phyloP scores from a whole-genome alignment of 2,888 invertebrate genomes.

The Neoaliturus tenellus region DNA sequence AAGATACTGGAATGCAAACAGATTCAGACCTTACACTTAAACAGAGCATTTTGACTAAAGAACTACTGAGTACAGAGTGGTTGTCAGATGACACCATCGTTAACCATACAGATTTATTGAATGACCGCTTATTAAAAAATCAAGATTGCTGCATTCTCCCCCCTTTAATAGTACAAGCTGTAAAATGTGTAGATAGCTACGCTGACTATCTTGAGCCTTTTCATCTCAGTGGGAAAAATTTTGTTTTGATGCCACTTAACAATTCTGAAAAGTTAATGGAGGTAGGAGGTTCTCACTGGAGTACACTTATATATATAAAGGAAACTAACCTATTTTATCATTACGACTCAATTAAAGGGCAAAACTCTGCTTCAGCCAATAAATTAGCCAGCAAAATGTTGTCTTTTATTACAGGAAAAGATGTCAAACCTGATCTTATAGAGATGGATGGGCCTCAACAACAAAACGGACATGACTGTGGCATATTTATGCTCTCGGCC shows the following conservation, averaged over 20 bases:
- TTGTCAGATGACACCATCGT: not conserved
- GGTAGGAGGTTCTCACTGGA: slow-evolving; percentile 11
- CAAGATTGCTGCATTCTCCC: not conserved
- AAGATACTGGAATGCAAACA: not conserved
- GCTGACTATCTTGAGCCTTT: not conserved
- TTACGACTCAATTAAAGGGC: not conserved
- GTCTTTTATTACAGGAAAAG: not conserved
- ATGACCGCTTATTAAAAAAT: not conserved
- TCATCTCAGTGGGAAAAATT: not conserved
- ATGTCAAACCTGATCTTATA: not conserved
- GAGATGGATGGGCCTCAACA: slow-evolving; percentile 16
- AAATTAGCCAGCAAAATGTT: not conserved
- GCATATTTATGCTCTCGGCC: not conserved
- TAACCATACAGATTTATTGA: slow-evolving; percentile 6
- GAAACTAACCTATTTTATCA: not conserved
- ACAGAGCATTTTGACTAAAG: not conserved
- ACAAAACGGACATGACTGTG: slow-evolving; percentile 1
- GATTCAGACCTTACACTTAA: not conserved
- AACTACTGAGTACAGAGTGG: slow-evolving; percentile 7
- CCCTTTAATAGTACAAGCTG: not conserved
- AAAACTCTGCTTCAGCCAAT: not conserved
- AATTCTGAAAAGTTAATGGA: not conserved
- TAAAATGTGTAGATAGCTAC: not conserved
- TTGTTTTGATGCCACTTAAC: slow-evolving; percentile 8
- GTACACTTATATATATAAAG: not conserved